These are phyloP conservation scores for Phaedon cochleariae DNA, from an alignment of 2,888 invertebrate genomes.

Conservation along the genomic window DNA sequence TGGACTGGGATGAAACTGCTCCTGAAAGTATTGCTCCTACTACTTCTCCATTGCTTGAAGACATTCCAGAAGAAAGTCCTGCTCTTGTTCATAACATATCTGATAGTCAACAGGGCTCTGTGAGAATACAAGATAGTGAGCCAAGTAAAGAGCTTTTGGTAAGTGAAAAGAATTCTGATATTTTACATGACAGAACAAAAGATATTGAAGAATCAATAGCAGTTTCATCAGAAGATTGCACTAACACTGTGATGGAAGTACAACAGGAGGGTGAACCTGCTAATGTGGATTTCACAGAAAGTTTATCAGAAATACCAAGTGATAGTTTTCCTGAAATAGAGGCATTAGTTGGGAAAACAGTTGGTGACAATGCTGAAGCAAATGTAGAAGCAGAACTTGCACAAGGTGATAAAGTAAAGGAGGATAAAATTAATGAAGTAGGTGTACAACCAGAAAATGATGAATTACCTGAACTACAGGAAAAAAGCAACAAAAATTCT, in stretches of 20 bases:
- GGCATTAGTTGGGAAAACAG: conserved; percentile 9
- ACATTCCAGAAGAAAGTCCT: conserved; percentile 12
- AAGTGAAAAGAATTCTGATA: conserved; percentile 7
- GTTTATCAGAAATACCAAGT: conserved; percentile 31
- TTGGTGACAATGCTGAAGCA: neutral
- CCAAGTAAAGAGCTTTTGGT: neutral
- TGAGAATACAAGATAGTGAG: neutral
- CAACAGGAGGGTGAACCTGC: neutral
- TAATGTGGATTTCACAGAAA: conserved; percentile 18
- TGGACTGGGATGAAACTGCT: conserved; percentile 29
- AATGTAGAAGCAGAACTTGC: neutral
- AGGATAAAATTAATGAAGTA: neutral
- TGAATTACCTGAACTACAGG: neutral
- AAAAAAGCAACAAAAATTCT: neutral
- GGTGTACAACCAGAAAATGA: neutral
- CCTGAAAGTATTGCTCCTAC: conserved; percentile 20
- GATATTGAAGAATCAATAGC: neutral
- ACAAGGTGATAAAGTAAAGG: neutral
- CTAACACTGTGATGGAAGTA: neutral
- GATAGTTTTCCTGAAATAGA: conserved; percentile 31
- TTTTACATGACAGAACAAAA: conserved; percentile 8
- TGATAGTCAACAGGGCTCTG: neutral
- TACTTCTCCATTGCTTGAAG: neutral
- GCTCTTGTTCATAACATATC: neutral
- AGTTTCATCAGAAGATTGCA: conserved; percentile 6